A percentile compares a stretch with the other conserved stretches of the same genome.
phyloP scores from a whole-genome alignment of 2,888 invertebrate genomes.

The Pelosia muscerda region DNA sequence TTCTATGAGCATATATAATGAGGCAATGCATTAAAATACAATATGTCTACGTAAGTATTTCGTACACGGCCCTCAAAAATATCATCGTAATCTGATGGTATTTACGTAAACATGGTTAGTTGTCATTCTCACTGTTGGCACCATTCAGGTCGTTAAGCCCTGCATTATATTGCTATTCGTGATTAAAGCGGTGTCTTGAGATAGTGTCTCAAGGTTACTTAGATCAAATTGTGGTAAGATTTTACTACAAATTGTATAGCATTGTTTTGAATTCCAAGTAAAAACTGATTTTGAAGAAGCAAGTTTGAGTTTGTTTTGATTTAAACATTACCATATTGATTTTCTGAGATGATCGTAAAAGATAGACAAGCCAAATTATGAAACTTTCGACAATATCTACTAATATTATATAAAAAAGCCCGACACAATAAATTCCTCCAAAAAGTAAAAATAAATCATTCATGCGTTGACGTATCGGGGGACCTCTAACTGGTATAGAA shows the following conservation, averaged over 20 bases:
- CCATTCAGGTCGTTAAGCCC: slow-evolving; percentile 45
- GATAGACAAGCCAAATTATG: too few relatives aligned
- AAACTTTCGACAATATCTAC: too few relatives aligned
- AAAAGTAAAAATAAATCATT: too few relatives aligned
- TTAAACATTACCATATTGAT: not conserved
- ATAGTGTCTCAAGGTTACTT: slow-evolving; percentile 40
- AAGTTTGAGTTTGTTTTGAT: not conserved
- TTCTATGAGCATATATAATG: not conserved
- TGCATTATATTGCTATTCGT: slow-evolving; percentile 38
- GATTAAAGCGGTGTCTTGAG: slow-evolving; percentile 38
- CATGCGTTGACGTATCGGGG: too few relatives aligned
- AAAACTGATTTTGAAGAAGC: not conserved
- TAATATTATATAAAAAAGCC: too few relatives aligned
- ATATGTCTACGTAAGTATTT: not conserved
- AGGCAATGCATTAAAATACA: not conserved
- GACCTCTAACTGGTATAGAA: too few relatives aligned
- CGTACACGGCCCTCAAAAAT: not conserved
- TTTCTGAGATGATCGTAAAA: too few relatives aligned
- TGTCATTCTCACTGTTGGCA: slow-evolving; percentile 38
- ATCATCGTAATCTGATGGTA: slow-evolving; percentile 8
- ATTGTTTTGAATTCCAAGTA: not conserved
- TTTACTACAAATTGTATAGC: not conserved
- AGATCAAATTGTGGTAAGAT: slow-evolving; percentile 19
- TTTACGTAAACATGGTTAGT: slow-evolving; percentile 27
- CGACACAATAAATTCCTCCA: too few relatives aligned